Percentiles rank a stretch among this genome's conserved stretches.
Evolutionary conservation across 2,113 vertebrate genomes (phyloP).

Genomic region (Corydoras maculifer): DNA sequence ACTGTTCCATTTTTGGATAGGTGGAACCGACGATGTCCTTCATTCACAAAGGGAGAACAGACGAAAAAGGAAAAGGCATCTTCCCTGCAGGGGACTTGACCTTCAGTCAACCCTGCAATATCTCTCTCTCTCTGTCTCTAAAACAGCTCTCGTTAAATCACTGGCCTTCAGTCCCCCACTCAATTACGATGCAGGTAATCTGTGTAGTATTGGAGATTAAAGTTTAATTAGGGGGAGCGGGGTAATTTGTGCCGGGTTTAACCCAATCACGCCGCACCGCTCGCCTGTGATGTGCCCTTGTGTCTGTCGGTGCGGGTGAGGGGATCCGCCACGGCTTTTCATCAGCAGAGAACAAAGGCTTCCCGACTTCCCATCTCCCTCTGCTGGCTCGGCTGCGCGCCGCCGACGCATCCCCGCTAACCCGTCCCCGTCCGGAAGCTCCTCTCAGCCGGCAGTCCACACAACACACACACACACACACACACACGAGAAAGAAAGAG

Average conservation of each 20-base stretch:
- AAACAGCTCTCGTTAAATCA: slow-evolving; percentile 39
- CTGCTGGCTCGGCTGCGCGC: slow-evolving; percentile 39
- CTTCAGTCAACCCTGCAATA: too few relatives aligned
- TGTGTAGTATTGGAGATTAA: slow-evolving; percentile 71
- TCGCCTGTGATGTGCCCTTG: slow-evolving; percentile 39
- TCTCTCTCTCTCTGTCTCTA: not conserved
- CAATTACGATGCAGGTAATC: slow-evolving; percentile 69
- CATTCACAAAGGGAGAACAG: too few relatives aligned
- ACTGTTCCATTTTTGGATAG: too few relatives aligned
- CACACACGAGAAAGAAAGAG: slow-evolving; percentile 5
- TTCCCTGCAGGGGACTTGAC: too few relatives aligned
- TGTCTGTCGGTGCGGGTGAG: slow-evolving; percentile 26
- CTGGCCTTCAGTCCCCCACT: slow-evolving; percentile 51
- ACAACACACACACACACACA: slow-evolving; percentile 4
- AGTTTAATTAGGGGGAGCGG: slow-evolving; percentile 70
- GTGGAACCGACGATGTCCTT: too few relatives aligned
- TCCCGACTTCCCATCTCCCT: slow-evolving; percentile 25
- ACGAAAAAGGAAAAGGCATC: too few relatives aligned
- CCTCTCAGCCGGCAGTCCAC: slow-evolving; percentile 14
- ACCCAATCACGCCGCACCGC: slow-evolving; percentile 56
- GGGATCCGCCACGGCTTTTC: slow-evolving; percentile 59
- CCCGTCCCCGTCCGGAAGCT: slow-evolving; percentile 33
- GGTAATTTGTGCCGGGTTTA: slow-evolving; percentile 69
- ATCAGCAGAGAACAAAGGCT: slow-evolving; percentile 65
- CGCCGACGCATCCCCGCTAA: slow-evolving; percentile 39